These are phyloP conservation scores for Drosophila seguyi DNA, from an alignment of 1,140 invertebrate genomes.

Conservation along the genomic window DNA sequence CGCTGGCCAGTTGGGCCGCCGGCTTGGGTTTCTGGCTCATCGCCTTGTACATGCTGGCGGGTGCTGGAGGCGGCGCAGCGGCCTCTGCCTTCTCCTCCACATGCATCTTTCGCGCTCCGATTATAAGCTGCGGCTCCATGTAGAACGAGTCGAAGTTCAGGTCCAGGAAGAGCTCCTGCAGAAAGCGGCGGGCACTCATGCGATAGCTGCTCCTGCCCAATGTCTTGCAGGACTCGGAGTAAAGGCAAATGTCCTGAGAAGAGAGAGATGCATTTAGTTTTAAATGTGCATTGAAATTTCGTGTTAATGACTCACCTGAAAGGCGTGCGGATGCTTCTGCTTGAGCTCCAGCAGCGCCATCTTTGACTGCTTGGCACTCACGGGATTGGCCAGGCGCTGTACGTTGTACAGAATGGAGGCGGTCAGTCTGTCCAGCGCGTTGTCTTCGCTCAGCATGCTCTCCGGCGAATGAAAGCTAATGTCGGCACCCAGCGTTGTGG, in stretches of 20 bases:
- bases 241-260: constrained; percentile 95
- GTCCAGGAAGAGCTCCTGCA: constrained; percentile 98
- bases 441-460: constrained; percentile 82
- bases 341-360: constrained; percentile 92
- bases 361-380: constrained; percentile 89
- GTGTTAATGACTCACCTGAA: constrained; percentile 75
- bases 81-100: constrained; percentile 36
- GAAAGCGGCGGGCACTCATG: constrained; percentile 92
- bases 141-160: constrained; percentile 89
- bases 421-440: constrained; percentile 77
- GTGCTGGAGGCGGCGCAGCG: neutral
- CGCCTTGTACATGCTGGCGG: constrained; percentile 42
- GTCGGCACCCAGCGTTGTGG: constrained; percentile 60
- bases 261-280: neutral
- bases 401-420: constrained; percentile 88
- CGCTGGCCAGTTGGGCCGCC: constrained; percentile 72
- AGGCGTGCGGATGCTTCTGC: constrained; percentile 93
- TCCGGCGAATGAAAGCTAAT: constrained; percentile 82
- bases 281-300: neutral
- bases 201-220: constrained; percentile 93
- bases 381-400: constrained; percentile 89
- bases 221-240: constrained; percentile 94
- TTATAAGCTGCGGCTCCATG: constrained; percentile 85
- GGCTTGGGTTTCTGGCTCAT: constrained; percentile 72
- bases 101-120: constrained; percentile 51